Percentiles rank a stretch among this genome's conserved stretches.
These are phyloP conservation scores for Archivesica marissinica DNA, from an alignment of 1,140 invertebrate species.

Conservation along the genomic window DNA sequence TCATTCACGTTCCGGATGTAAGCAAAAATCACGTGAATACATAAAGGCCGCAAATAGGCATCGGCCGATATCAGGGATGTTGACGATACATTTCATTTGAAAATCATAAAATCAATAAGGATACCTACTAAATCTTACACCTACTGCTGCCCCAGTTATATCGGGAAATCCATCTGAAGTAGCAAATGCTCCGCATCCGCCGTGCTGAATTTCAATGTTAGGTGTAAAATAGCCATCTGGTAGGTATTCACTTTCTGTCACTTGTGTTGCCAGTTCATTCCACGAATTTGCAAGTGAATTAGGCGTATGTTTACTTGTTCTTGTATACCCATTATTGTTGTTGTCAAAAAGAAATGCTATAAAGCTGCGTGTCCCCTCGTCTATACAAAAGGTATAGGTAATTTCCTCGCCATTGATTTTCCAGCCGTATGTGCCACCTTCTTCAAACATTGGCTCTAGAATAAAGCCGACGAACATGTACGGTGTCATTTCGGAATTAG, in stretches of 20 bases:
- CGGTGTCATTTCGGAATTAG: constrained; percentile 21
- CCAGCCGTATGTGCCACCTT: not conserved
- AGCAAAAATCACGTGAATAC: too few relatives aligned
- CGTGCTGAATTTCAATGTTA: constrained; percentile 46
- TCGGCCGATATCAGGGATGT: too few relatives aligned
- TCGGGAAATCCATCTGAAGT: not conserved
- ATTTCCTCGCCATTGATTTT: constrained; percentile 22
- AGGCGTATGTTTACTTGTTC: not conserved
- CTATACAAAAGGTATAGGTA: constrained; percentile 43
- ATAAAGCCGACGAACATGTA: constrained; percentile 38
- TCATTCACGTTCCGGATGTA: too few relatives aligned
- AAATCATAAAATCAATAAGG: too few relatives aligned
- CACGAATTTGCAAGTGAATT: not conserved
- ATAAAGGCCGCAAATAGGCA: too few relatives aligned
- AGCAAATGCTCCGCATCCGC: constrained; percentile 54
- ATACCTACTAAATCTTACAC: constrained; percentile 43
- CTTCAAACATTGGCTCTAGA: not conserved
- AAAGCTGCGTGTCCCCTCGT: constrained; percentile 33
- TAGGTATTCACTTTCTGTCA: not conserved
- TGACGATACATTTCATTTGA: too few relatives aligned
- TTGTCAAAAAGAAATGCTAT: constrained; percentile 31
- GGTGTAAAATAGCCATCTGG: constrained; percentile 44
- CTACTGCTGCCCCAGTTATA: constrained; percentile 16
- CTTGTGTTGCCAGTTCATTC: not conserved
- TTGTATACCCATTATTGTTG: not conserved